Evolutionary conservation across 2,888 invertebrate genomes (phyloP), one percentile per base, ranked within the genome.

Genomic region (Pasiphila rectangulata): DNA sequence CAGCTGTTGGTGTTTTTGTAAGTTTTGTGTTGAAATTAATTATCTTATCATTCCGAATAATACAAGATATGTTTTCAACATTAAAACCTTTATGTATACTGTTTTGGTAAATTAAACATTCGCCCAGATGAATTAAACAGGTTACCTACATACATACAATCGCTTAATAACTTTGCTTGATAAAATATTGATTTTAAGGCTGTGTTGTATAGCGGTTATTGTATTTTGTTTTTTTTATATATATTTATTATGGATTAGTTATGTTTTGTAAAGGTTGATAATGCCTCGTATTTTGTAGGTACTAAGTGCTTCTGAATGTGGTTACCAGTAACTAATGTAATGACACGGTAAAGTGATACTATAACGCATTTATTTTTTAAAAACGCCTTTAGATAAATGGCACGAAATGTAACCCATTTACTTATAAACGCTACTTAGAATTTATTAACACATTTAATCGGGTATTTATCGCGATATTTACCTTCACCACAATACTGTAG

Each of bases 181-280:
- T n/a, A n/a, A n/a, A n/a, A n/a, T n/a, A n/a, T n/a, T n/a, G n/a
- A 6, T 21, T 2, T 21, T 21, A 6, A 21, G 7, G 21, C 21
- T 4, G 6, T 5, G 4, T 21, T 21, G n/a, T 4, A 2, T 6
- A 6, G 21, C 21, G 7, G 7, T 2, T 7, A 4, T 21, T 21
- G 9, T 6, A 13, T 46, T 12, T 41, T 25, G 24, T 9, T 24
- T 37, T 24, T 34, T 38, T 34, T 36, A 34, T 42, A 38, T 19
- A 35, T 36, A 21, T 10, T 24, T 43, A 2, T 35, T 37, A 36
- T 36, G 19, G 4, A 3, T 39, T 43, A 39, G 21, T 57, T 59
- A 48, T 29, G 43, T 59, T 54, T 54, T 43, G 35, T 25, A 51
- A 57, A 60, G 59, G 56, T 63, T 59, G 50, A 54, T 58, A 51